Conservation (phyloP, 1,140 invertebrate species). For the Pseudomyrmex gracilis region DNA sequence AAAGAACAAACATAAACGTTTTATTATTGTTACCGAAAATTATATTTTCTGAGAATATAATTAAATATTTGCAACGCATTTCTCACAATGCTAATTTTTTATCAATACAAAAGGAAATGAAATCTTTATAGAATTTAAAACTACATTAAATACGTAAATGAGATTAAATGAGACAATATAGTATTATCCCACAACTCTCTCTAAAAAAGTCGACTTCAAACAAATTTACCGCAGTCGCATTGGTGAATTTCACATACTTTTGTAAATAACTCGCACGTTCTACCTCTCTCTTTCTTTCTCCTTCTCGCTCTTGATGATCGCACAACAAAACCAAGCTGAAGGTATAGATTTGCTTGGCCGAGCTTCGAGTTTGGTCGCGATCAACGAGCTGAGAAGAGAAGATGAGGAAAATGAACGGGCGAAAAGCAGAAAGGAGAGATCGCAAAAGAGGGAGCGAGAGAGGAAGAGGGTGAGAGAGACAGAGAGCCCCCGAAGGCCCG, state of each 20-base stretch:
- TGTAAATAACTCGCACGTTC: neutral
- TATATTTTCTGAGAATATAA: constrained; percentile 2
- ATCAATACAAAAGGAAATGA: neutral
- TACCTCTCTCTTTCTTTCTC: neutral
- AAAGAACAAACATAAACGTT: neutral
- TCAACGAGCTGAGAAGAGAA: constrained; percentile 53
- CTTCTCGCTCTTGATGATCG: neutral
- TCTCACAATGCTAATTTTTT: neutral
- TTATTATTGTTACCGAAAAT: neutral
- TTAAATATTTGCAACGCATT: neutral
- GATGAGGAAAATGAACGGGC: constrained; percentile 21
- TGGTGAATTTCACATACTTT: constrained; percentile 1
- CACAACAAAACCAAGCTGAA: constrained; percentile 31
- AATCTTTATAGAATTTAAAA: neutral
- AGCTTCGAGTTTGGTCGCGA: constrained; percentile 56
- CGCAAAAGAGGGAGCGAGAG: constrained; percentile 6
- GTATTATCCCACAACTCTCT: neutral
- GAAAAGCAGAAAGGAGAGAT: constrained; percentile 46
- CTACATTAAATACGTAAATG: constrained; percentile 10
- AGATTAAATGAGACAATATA: neutral
- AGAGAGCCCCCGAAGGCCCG: constrained; percentile 80
- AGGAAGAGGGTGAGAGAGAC: constrained; percentile 53
- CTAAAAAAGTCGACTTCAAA: neutral
- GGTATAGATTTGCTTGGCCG: constrained; percentile 37
- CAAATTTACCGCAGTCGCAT: neutral